These are phyloP conservation scores for Heteromyza rotundicornis DNA, from an alignment of 2,888 invertebrate genomes.

Conservation along the genomic window DNA sequence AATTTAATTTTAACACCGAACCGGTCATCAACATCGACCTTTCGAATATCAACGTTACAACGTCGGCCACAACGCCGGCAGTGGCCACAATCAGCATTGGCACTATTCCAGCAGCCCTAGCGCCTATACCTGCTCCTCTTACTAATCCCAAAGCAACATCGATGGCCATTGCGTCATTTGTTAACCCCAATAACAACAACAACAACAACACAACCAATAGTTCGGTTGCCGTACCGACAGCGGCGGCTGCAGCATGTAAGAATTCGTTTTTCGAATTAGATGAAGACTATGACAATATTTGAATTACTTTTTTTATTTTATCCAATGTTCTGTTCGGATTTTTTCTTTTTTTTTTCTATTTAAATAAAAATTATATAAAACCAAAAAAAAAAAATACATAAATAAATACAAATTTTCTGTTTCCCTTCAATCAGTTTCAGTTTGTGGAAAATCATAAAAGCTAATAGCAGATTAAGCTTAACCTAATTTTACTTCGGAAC, in stretches of 20 bases:
- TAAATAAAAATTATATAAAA: not conserved
- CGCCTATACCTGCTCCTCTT: not conserved
- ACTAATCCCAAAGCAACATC: conserved; percentile 15
- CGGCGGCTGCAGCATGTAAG: conserved; percentile 36
- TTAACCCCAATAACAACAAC: conserved; percentile 37
- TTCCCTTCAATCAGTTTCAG: no score
- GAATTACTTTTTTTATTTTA: conserved; percentile 28
- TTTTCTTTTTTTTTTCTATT: not conserved
- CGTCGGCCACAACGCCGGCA: conserved; percentile 23
- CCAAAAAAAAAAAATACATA: not conserved
- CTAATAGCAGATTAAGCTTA: no score
- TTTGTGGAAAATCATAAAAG: no score
- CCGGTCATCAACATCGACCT: conserved; percentile 61
- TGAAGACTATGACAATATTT: conserved; percentile 63
- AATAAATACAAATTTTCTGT: no score
- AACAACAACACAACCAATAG: conserved; percentile 32
- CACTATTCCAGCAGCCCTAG: conserved; percentile 12
- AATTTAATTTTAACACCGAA: conserved; percentile 44
- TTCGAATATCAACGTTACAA: conserved; percentile 50
- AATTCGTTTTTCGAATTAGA: conserved; percentile 58
- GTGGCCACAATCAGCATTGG: conserved; percentile 42
- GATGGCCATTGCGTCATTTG: conserved; percentile 36
- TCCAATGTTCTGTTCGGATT: not conserved
- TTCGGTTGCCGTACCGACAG: conserved; percentile 26
- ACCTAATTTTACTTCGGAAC: no score